Percentiles rank a stretch among this genome's conserved stretches.
Conservation (phyloP, 2,888 invertebrate genomes). For the Cheilosia variabilis region DNA sequence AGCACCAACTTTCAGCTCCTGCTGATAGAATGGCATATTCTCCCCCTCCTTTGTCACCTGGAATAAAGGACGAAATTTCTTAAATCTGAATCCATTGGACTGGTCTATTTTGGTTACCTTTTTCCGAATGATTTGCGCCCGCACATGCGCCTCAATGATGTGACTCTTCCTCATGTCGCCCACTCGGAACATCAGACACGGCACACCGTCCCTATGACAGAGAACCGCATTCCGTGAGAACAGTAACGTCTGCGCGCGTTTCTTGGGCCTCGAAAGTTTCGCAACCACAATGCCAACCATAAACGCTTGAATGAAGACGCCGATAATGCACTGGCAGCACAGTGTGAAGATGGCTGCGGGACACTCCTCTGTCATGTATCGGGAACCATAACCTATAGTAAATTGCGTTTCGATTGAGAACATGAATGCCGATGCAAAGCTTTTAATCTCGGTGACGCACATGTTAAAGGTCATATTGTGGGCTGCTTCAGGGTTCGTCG, state of each 20-base stretch:
- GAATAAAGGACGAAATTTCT: slow-evolving; percentile 33
- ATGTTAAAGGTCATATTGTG: slow-evolving; percentile 87
- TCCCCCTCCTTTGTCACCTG: slow-evolving; percentile 95
- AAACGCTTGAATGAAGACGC: slow-evolving; percentile 92
- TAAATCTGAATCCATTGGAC: too few relatives aligned
- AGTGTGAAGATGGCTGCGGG: slow-evolving; percentile 94
- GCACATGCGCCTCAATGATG: slow-evolving; percentile 98
- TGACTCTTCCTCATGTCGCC: slow-evolving; percentile 99
- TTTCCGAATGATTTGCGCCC: slow-evolving; percentile 96
- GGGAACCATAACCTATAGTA: slow-evolving; percentile 89
- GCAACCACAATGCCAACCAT: slow-evolving; percentile 85
- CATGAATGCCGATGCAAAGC: slow-evolving; percentile 96
- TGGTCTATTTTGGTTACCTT: slow-evolving; percentile 86
- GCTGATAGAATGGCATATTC: slow-evolving; percentile 96
- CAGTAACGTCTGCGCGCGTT: slow-evolving; percentile 96
- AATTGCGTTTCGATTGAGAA: slow-evolving; percentile 99
- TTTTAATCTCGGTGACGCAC: slow-evolving; percentile 94
- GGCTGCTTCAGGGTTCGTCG: slow-evolving; percentile 80
- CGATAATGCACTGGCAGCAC: slow-evolving; percentile 92
- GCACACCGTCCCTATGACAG: slow-evolving; percentile 94
- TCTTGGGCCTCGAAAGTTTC: slow-evolving; percentile 97
- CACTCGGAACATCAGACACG: slow-evolving; percentile 97
- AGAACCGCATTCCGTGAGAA: slow-evolving; percentile 97
- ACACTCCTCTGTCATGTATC: slow-evolving; percentile 84
- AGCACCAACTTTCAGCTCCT: slow-evolving; percentile 95